A percentile compares a stretch with the other conserved stretches of the same genome.
These are phyloP conservation scores for Pachycephus smyrnensis DNA, from an alignment of 2,888 invertebrate species.

Conservation along the genomic window DNA sequence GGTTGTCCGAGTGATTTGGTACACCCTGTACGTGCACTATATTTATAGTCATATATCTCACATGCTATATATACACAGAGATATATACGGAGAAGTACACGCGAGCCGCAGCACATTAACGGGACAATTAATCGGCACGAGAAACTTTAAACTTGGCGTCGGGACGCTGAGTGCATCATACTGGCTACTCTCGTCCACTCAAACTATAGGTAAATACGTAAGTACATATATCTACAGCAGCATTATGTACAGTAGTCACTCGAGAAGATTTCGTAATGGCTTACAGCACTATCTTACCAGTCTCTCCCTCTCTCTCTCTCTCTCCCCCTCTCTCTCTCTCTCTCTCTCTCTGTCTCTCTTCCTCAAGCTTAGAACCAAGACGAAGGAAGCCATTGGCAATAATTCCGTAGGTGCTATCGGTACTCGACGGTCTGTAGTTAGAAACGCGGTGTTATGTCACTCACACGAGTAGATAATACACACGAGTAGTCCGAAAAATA, in stretches of 20 bases:
- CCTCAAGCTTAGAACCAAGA: not conserved
- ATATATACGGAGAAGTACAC: not conserved
- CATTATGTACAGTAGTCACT: no score
- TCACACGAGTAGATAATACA: no score
- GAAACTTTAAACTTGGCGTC: slow-evolving; percentile 10
- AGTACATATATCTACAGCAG: no score
- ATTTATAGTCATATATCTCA: not conserved
- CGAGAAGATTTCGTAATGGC: no score
- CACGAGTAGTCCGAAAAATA: no score
- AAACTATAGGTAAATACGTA: no score
- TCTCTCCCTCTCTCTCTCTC: not conserved
- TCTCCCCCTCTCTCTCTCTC: slow-evolving; percentile 1
- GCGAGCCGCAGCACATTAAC: slow-evolving; percentile 18
- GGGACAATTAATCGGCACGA: slow-evolving; percentile 25
- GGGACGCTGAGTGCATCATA: no score
- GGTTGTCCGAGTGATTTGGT: no score
- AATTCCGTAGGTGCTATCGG: not conserved
- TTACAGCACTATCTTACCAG: not conserved
- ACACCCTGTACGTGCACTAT: no score
- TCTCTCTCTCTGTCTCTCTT: slow-evolving; percentile 28
- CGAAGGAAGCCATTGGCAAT: not conserved
- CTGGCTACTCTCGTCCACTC: no score
- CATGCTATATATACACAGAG: slow-evolving; percentile 5
- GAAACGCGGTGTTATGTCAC: slow-evolving; percentile 10
- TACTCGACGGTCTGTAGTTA: slow-evolving; percentile 2